Conservation (phyloP, 2,113 vertebrate genomes). For the Macrotus californicus region DNA sequence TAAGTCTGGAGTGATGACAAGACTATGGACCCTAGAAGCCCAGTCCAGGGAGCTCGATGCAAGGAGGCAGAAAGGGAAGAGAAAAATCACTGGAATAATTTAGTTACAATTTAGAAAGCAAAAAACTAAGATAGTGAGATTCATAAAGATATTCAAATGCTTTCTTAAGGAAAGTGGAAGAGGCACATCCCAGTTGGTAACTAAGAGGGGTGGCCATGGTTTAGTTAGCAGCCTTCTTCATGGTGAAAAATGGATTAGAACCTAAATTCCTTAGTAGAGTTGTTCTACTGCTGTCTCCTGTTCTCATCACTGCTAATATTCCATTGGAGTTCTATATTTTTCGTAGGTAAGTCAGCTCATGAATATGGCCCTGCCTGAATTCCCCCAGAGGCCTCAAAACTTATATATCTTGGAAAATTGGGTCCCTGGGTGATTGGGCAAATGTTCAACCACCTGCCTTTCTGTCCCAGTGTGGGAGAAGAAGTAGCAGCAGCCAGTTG, state of each 20-base stretch:
- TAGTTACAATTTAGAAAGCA: background rate
- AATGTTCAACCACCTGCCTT: background rate
- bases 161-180: background rate
- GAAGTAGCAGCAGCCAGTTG: background rate
- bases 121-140: background rate
- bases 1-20: background rate
- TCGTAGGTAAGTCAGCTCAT: background rate
- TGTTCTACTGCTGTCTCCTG: background rate
- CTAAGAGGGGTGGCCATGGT: background rate
- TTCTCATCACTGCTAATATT: background rate
- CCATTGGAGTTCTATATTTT: background rate
- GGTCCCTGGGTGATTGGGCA: background rate
- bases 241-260: background rate
- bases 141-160: background rate
- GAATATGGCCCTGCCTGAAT: background rate
- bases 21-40: background rate
- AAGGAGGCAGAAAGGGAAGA: background rate
- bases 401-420: background rate
- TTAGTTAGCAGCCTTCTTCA: background rate
- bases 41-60: background rate
- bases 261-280: background rate
- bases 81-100: background rate
- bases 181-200: background rate
- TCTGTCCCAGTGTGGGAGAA: background rate
- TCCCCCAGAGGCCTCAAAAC: background rate